Percentiles rank a stretch among this genome's conserved stretches.
Evolutionary conservation across 2,888 invertebrate species (phyloP).

Genomic region (Tiliacea aurago): DNA sequence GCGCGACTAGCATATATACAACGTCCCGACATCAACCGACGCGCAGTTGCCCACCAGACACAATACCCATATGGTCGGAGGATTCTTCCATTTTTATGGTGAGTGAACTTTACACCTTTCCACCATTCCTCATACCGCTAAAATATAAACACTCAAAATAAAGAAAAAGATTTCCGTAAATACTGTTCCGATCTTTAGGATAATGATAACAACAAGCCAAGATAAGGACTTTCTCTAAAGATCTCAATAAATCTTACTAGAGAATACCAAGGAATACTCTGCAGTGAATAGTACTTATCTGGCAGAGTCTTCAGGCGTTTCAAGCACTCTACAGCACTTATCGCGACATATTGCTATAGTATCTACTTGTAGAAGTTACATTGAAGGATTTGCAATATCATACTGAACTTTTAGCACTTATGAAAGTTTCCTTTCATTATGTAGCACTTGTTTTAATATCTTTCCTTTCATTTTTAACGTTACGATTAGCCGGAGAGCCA

Average conservation of each 20-base stretch:
- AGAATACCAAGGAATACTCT: background rate
- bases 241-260: slow-evolving; percentile 23
- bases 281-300: slow-evolving; percentile 4
- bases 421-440: background rate
- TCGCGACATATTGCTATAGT: slow-evolving; percentile 13
- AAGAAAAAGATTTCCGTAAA: background rate
- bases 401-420: background rate
- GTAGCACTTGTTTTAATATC: background rate
- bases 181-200: background rate
- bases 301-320: slow-evolving; percentile 26
- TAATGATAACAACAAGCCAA: background rate
- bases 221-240: background rate
- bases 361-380: background rate
- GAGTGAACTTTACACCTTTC: too few species aligned
- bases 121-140: too few species aligned
- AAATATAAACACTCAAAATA: too few species aligned
- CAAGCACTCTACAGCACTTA: slow-evolving; percentile 38
- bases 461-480: too few species aligned
- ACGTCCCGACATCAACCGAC: too few species aligned
- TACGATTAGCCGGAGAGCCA: too few species aligned
- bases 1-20: too few species aligned
- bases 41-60: too few species aligned
- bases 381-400: background rate
- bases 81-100: too few species aligned
- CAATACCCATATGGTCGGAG: too few species aligned